Evolutionary conservation across 2,888 invertebrate species (phyloP), one percentile per base, ranked within the genome.

Genomic region (Drosophila recens): DNA sequence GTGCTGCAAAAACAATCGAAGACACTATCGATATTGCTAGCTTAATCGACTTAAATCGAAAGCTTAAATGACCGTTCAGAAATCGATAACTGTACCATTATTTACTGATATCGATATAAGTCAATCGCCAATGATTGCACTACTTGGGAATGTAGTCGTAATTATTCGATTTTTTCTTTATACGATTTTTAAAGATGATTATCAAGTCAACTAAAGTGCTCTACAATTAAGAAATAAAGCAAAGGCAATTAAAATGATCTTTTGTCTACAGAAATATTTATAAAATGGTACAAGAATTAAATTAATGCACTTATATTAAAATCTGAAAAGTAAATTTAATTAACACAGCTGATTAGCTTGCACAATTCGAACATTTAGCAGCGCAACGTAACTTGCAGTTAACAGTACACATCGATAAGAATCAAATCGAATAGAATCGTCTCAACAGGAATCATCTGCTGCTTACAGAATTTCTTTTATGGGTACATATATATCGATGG

Each of bases 1-100:
- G 72, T 76, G 77, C 72, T 76, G 36, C 67, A 56, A 34, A 59
- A 74, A 46, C 27, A 59, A 51, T 59, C 68, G 49, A 45, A 38
- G n/a, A 13, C 36, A 34, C 48, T 61, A 72, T 75, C 72, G 75
- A 72, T 59, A 43, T 61, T 52, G 65, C 3, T 10, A 15, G 33
- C 33, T 10, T 13, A 13, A 23, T 33, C 34, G 51, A 51, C 20
- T 23, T 51, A 9, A 52, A 38, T 38, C 38, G 23, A 38, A 33
- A 23, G 23, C 36, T 23, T 15, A 9, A 15, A 17, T 48, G 33
- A 9, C 48, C 48, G 66, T 40, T 53, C 45, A 11, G 9, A 17
- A 53, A 57, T 46, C 54, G 59, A 59, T 42, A 17, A 0, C 3
- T 10, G 2, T 17, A 3, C 3, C n/a, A 10, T 4, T 15, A 4